Evolutionary conservation across 2,797 vertebrate species (phyloP).

Genomic region (Channa striata): DNA sequence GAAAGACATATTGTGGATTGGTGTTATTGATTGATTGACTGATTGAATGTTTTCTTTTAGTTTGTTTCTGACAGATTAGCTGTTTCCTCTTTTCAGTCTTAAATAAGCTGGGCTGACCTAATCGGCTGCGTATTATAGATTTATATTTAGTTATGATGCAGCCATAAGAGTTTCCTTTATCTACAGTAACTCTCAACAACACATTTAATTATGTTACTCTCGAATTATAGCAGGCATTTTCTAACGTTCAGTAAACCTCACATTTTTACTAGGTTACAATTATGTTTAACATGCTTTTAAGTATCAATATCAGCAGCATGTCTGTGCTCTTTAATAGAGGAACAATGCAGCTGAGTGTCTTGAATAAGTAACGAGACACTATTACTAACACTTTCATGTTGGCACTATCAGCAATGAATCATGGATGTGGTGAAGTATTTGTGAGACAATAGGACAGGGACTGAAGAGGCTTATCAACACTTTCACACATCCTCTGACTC

Average conservation of each 20-base stretch:
- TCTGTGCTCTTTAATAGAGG: constrained; percentile 33
- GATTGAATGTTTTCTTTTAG: no score
- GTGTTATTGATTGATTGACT: not conserved
- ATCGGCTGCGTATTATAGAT: not conserved
- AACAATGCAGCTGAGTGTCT: constrained; percentile 44
- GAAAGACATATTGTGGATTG: not conserved
- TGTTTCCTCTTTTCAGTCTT: not conserved
- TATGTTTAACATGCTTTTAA: constrained; percentile 18
- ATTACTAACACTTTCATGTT: constrained; percentile 64
- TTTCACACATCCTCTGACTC: constrained; percentile 53
- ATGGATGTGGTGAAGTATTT: constrained; percentile 61
- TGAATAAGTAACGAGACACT: constrained; percentile 71
- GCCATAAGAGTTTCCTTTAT: not conserved
- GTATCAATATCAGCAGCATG: constrained; percentile 12
- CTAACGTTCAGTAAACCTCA: not conserved
- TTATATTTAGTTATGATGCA: constrained; percentile 6
- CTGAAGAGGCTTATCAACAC: constrained; percentile 55
- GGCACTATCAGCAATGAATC: constrained; percentile 63
- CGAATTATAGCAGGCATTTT: not conserved
- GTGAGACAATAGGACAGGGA: constrained; percentile 52
- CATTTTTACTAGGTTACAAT: not conserved
- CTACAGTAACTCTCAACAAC: not conserved
- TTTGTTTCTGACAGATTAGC: no score
- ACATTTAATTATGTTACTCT: not conserved
- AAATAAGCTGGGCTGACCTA: not conserved